A percentile compares a stretch with the other conserved stretches of the same genome.
phyloP scores from a whole-genome alignment of 2,888 invertebrate species.

The Empis livida region DNA sequence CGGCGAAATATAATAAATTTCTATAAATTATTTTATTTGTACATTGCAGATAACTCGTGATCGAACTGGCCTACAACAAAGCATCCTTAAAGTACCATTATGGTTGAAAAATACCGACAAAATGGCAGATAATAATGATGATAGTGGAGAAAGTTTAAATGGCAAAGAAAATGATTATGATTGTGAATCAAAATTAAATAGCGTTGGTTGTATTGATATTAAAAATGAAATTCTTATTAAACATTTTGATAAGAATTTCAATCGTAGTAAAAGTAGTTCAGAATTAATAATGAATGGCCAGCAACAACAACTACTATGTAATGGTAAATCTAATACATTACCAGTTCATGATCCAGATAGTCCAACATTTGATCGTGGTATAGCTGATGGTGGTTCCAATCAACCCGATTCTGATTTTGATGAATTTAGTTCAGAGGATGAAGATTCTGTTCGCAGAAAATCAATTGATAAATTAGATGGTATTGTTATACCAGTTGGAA shows the following conservation, averaged over 20 bases:
- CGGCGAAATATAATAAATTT: not conserved
- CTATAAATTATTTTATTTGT: not conserved
- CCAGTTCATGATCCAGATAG: conserved; percentile 15
- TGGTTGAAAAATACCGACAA: conserved; percentile 35
- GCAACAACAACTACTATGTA: not conserved
- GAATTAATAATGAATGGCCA: conserved; percentile 25
- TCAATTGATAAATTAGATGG: conserved; percentile 7
- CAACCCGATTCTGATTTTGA: conserved; percentile 81
- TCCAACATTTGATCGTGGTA: conserved; percentile 30
- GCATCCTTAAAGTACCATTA: conserved; percentile 59
- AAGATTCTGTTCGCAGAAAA: conserved; percentile 41
- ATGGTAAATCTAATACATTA: conserved; percentile 14
- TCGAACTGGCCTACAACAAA: conserved; percentile 79
- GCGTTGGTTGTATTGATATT: conserved; percentile 26
- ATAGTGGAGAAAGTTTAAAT: not conserved
- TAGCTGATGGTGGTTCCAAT: conserved; percentile 66
- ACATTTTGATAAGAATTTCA: conserved; percentile 18
- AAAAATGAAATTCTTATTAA: conserved; percentile 23
- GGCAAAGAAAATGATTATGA: conserved; percentile 13
- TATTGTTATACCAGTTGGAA: not conserved
- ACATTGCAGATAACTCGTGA: conserved; percentile 54
- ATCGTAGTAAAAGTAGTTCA: conserved; percentile 34
- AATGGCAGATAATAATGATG: conserved; percentile 14
- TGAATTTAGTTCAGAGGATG: conserved; percentile 69
- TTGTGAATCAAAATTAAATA: conserved; percentile 8